Percentiles rank a stretch among this genome's conserved stretches.
Evolutionary conservation across 2,888 invertebrate genomes (phyloP).

Genomic region (Heliconius ethilla): DNA sequence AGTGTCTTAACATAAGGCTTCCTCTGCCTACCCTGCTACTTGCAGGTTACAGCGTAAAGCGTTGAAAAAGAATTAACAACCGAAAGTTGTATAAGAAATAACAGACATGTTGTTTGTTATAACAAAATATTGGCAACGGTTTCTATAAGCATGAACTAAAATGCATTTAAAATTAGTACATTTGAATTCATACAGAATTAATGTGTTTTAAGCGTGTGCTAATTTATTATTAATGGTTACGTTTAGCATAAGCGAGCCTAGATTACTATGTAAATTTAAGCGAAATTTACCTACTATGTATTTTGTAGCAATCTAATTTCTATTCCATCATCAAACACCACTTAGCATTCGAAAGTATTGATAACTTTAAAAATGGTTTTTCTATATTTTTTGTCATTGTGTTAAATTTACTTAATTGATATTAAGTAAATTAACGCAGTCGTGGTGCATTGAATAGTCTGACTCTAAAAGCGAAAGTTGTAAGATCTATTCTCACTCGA

Average conservation of each 20-base stretch:
- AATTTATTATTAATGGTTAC: conserved; percentile 16
- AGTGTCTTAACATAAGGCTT: too few relatives aligned
- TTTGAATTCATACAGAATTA: conserved; percentile 10
- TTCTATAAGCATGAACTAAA: neutral
- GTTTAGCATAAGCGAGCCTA: conserved; percentile 9
- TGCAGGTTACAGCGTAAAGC: too few relatives aligned
- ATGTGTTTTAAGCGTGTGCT: conserved; percentile 11
- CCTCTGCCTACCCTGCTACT: too few relatives aligned
- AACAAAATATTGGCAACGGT: conserved; percentile 4
- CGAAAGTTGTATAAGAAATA: too few relatives aligned
- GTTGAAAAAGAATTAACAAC: too few relatives aligned
- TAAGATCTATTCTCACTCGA: neutral
- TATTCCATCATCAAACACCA: conserved; percentile 43
- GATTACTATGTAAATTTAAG: conserved; percentile 26
- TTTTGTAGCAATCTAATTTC: conserved; percentile 44
- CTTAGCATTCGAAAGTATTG: conserved; percentile 4
- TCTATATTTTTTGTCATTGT: neutral
- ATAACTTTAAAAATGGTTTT: neutral
- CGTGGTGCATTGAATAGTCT: neutral
- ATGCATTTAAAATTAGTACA: neutral
- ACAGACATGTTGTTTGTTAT: neutral
- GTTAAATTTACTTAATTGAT: neutral
- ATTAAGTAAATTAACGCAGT: neutral
- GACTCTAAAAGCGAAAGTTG: neutral
- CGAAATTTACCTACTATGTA: neutral